Evolutionary conservation across 1,140 invertebrate species (phyloP).

Genomic region (Elymnias hypermnestra): DNA sequence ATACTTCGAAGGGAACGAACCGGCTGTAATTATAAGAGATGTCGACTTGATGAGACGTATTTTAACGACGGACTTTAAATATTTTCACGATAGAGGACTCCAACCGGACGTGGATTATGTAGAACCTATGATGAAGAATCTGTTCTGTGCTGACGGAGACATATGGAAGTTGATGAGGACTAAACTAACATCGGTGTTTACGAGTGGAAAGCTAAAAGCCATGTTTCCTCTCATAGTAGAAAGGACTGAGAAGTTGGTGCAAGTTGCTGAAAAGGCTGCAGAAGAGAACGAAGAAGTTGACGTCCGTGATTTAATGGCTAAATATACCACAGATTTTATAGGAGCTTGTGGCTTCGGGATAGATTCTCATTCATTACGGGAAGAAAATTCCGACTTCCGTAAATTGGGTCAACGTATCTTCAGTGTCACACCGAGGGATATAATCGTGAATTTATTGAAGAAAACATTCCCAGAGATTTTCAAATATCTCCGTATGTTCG

Average conservation of each 20-base stretch:
- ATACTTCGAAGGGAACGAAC: conserved; percentile 11
- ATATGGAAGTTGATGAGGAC: conserved; percentile 74
- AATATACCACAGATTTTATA: conserved; percentile 22
- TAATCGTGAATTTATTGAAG: conserved; percentile 1
- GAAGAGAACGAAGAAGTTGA: conserved; percentile 3
- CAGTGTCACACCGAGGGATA: neutral
- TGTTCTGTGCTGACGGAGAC: conserved; percentile 30
- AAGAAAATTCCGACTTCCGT: conserved; percentile 17
- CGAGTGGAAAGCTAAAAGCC: conserved; percentile 70
- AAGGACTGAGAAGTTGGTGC: conserved; percentile 25
- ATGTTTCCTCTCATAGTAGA: conserved; percentile 63
- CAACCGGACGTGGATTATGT: conserved; percentile 13
- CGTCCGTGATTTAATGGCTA: conserved; percentile 13
- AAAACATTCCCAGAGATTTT: conserved; percentile 1
- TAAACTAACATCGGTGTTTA: conserved; percentile 76
- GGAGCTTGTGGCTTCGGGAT: conserved; percentile 16
- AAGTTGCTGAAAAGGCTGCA: neutral
- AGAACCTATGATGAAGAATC: conserved; percentile 35
- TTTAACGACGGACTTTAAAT: conserved; percentile 74
- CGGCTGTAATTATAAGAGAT: conserved; percentile 60
- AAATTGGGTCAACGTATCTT: conserved; percentile 16
- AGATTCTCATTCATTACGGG: conserved; percentile 4
- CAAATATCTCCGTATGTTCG: conserved; percentile 6
- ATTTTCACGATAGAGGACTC: conserved; percentile 52
- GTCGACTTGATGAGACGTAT: conserved; percentile 76